Evolutionary conservation across 1,140 invertebrate genomes (phyloP), one percentile per base, ranked within the genome.

Genomic region (Venturia canescens): DNA sequence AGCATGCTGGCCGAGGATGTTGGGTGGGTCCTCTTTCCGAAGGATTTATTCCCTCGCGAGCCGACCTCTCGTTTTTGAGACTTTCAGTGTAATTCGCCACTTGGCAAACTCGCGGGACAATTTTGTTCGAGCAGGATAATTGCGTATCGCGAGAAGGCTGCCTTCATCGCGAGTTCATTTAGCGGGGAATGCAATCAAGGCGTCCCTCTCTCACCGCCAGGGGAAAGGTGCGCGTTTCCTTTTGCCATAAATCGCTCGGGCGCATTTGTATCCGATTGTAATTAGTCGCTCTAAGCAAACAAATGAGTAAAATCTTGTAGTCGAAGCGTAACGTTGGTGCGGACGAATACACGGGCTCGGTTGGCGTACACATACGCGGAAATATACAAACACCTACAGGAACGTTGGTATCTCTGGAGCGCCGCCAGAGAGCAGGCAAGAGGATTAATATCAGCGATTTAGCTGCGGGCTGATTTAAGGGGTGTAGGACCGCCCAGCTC

Each of bases 231-330:
- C 31, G 66, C 66, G 21, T 69, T 69, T 69, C 29, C 66, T 69
- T 27, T 69, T 27, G 44, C 80, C 23, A 74, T 77, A 80, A 69
- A 83, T 84, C 77, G 50, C 70, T 71, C 63, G 75, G 77, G 76
- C 87, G 84, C 88, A 90, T 90, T 91, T 90, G 90, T 91, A 91
- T 91, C 87, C 88, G 88, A 89, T 91, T 91, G 90, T 91, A 91
- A 92, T 92, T 91, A 90, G 90, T 89, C 83, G 86, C 85, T 89
- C 90, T 92, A 89, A 90, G 86, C 90, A 92, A 92, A 92, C 90
- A 91, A 89, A 91, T 89, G 88, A 89, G 88, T 88, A 87, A 82
- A 69, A 69, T 57, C 57, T 77, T 80, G 75, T 31, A 66, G 71
- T 48, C 50, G 9, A 34, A 31, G 69, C 69, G 48, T 29, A 27